These are phyloP conservation scores for Eucera pruinosa DNA, from an alignment of 2,888 invertebrate genomes.

Conservation along the genomic window DNA sequence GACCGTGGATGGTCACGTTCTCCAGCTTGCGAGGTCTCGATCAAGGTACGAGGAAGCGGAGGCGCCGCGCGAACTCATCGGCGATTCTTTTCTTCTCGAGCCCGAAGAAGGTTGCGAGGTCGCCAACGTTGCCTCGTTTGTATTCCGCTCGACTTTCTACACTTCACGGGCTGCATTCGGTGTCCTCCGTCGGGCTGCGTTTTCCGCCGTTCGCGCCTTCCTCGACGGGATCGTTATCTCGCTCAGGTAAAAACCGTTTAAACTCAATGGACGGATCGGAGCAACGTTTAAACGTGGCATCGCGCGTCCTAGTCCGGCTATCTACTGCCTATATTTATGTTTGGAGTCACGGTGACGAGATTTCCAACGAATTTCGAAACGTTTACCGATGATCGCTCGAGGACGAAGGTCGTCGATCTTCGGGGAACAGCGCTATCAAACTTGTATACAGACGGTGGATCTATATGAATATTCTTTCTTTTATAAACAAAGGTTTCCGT, in stretches of 20 bases:
- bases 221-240: not conserved
- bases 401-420: conserved; percentile 2
- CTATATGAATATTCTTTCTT: too few species aligned
- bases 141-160: conserved; percentile 46
- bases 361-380: conserved; percentile 3
- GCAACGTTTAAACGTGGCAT: not conserved
- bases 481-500: too few species aligned
- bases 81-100: conserved; percentile 23
- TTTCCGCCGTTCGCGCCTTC: conserved; percentile 1
- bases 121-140: conserved; percentile 29
- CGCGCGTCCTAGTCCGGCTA: not conserved
- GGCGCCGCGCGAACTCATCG: conserved; percentile 17
- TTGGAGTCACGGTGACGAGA: conserved; percentile 6
- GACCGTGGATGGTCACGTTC: too few species aligned
- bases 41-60: conserved; percentile 4
- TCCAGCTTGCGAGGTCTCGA: not conserved
- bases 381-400: not conserved
- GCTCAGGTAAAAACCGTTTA: too few species aligned
- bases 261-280: not conserved
- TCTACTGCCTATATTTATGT: conserved; percentile 1
- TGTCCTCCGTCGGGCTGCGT: not conserved
- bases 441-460: too few species aligned
- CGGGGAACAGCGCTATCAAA: too few species aligned
- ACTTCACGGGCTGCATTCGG: conserved; percentile 18
- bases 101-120: conserved; percentile 48